Percentiles rank a stretch among this genome's conserved stretches.
Evolutionary conservation across 2,888 invertebrate species (phyloP).

Genomic region (Protonemura montana): DNA sequence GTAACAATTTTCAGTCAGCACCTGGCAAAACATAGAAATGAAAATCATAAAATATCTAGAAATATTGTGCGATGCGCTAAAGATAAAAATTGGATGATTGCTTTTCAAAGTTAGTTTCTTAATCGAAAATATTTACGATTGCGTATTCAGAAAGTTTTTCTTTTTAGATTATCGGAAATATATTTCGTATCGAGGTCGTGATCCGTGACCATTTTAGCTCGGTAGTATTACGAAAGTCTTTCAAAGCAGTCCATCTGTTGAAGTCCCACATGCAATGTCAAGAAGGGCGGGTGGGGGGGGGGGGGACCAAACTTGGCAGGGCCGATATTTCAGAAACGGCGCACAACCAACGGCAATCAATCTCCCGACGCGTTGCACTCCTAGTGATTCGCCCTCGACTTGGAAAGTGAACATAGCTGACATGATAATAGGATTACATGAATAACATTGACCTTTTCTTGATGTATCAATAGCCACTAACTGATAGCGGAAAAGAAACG

Average conservation of each 20-base stretch:
- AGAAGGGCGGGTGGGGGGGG: not conserved
- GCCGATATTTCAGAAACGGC: not conserved
- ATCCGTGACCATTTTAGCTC: not conserved
- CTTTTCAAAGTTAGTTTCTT: not conserved
- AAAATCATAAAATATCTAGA: not conserved
- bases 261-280: not conserved
- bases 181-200: not conserved
- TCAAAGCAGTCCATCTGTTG: not conserved
- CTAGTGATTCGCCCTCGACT: not conserved
- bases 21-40: not conserved
- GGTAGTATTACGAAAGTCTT: not conserved
- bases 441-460: not conserved
- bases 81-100: not conserved
- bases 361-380: not conserved
- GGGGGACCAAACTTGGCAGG: not conserved
- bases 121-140: not conserved
- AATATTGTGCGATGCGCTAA: not conserved
- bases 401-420: not conserved
- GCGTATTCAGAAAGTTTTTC: not conserved
- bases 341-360: not conserved
- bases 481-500: not conserved
- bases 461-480: conserved; percentile 7
- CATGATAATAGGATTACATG: conserved; percentile 5
- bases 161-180: not conserved
- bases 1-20: not conserved